These are phyloP conservation scores for Gymnosoma rotundatum DNA, from an alignment of 2,888 invertebrate genomes.

Conservation along the genomic window DNA sequence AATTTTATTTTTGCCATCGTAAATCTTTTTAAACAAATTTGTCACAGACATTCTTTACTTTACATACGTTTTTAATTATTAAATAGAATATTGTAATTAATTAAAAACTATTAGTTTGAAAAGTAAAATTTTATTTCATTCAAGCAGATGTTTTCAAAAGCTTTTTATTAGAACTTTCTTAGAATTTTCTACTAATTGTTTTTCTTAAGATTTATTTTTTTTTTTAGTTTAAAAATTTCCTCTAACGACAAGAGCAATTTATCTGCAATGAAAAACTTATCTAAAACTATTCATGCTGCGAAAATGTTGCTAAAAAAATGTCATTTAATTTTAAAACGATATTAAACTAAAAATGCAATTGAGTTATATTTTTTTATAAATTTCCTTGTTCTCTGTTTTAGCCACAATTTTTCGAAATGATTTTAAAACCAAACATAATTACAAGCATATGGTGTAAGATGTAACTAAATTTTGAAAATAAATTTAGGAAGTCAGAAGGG, in stretches of 20 bases:
- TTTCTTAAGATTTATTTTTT: slow-evolving; percentile 49
- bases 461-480: background rate
- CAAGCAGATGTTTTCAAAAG: slow-evolving; percentile 61
- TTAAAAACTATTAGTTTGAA: slow-evolving; percentile 40
- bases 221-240: slow-evolving; percentile 6
- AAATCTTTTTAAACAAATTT: background rate
- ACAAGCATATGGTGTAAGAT: slow-evolving; percentile 52
- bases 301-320: slow-evolving; percentile 34
- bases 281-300: slow-evolving; percentile 59
- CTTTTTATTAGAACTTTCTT: slow-evolving; percentile 46
- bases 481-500: background rate
- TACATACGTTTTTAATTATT: background rate
- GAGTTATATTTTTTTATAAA: slow-evolving; percentile 18
- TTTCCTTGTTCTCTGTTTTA: slow-evolving; percentile 1
- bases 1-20: background rate
- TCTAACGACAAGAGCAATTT: slow-evolving; percentile 34
- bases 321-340: slow-evolving; percentile 55
- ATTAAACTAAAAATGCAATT: slow-evolving; percentile 47
- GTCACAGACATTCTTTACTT: background rate
- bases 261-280: slow-evolving; percentile 52
- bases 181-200: slow-evolving; percentile 67
- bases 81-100: slow-evolving; percentile 47
- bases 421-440: slow-evolving; percentile 59
- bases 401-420: slow-evolving; percentile 50
- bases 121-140: slow-evolving; percentile 1